These are phyloP conservation scores for Paraescarpia echinospica DNA, from an alignment of 1,140 invertebrate genomes.

Conservation along the genomic window DNA sequence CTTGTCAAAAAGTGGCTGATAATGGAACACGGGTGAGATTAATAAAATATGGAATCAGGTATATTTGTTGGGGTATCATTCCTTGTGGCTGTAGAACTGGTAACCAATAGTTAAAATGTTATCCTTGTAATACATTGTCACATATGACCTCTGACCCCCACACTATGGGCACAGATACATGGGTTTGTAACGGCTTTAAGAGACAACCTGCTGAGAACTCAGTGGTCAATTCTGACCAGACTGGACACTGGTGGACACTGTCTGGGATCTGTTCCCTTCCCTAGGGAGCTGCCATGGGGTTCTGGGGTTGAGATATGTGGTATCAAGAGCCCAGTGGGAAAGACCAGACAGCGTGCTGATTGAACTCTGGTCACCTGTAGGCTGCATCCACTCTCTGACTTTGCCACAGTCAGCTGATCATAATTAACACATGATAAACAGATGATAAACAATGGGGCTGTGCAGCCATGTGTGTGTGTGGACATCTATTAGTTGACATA, in stretches of 20 bases:
- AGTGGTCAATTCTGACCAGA: background rate
- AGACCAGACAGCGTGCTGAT: background rate
- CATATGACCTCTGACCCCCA: background rate
- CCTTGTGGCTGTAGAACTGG: background rate
- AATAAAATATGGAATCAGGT: no score
- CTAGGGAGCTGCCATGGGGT: background rate
- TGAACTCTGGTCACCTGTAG: background rate
- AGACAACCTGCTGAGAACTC: background rate
- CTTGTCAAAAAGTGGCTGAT: no score
- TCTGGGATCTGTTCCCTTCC: background rate
- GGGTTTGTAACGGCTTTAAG: background rate
- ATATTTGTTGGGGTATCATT: no score
- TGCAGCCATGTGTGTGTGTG: background rate
- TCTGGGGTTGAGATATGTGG: background rate
- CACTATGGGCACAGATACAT: background rate
- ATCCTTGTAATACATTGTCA: background rate
- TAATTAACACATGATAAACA: constrained; percentile 6
- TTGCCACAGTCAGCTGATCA: background rate
- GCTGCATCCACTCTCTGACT: background rate
- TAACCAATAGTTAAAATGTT: background rate
- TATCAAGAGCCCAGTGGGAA: background rate
- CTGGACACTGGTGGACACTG: background rate
- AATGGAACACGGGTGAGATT: no score
- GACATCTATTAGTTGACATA: background rate
- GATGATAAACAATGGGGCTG: background rate